Conservation (phyloP, 2,113 vertebrate genomes). For the Talpa occidentalis region DNA sequence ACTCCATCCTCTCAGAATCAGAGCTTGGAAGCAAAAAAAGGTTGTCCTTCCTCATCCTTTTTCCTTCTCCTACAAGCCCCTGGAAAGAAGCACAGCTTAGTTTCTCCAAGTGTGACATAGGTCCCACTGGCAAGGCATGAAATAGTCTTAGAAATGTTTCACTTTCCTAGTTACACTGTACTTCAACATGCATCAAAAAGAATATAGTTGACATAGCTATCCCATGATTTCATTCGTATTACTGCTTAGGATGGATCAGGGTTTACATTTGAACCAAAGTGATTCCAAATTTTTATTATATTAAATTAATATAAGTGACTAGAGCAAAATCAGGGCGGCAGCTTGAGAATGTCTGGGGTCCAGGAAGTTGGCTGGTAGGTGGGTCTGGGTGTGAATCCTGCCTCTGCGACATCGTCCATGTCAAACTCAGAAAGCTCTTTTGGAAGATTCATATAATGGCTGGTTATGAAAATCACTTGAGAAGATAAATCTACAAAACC, state of each 20-base stretch:
- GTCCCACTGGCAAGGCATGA: background rate
- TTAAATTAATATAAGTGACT: background rate
- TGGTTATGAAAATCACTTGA: background rate
- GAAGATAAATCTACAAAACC: background rate
- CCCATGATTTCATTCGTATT: background rate
- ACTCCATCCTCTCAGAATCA: background rate
- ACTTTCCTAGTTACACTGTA: background rate
- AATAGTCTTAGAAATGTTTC: background rate
- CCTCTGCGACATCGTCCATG: background rate
- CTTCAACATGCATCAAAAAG: background rate
- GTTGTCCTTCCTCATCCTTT: background rate
- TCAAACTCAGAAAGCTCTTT: conserved; percentile 29
- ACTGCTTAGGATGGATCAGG: background rate
- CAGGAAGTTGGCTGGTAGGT: background rate
- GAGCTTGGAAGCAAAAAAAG: background rate
- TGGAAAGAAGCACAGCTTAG: background rate
- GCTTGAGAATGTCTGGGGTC: background rate
- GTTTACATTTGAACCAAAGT: background rate
- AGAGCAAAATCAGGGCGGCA: background rate
- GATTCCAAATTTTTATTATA: background rate
- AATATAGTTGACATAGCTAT: background rate
- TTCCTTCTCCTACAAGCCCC: conserved; percentile 23
- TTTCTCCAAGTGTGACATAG: background rate
- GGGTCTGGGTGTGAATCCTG: conserved; percentile 30
- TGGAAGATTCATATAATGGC: background rate